Base-by-base conservation (phyloP, 2,888 invertebrate genomes). In the Dexiosoma caninum region DNA sequence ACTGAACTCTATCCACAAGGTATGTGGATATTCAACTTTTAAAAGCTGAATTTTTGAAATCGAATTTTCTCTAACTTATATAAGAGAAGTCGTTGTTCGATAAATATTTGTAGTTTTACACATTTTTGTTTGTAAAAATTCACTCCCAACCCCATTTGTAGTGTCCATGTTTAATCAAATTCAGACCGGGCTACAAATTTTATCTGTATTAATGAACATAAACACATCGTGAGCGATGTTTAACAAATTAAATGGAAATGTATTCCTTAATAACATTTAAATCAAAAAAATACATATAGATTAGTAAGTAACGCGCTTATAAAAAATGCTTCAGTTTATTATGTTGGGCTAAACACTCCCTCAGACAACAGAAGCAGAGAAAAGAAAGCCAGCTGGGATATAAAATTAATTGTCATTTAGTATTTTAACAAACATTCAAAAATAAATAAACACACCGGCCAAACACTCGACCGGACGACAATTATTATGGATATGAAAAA, bases 381-480 rank as follows among this genome's bases (percentile, higher is more conserved):
- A 72, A 35, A 55, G 62, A 71, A 71, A 49, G 46, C 57, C 59
- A 49, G 46, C 57, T 46, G 37, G 21, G 16, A 9, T n/a, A 42
- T 27, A 37, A 2, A 44, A 6, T 32, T 44, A 40, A 16, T 32
- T 30, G 32, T 27, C 23, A 35, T n/a, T n/a, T n/a, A n/a, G n/a
- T 8, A 69, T 19, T 32, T 4, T 42, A 9, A 53, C 10, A 67
- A 21, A 16, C 16, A 30, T 27, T 30, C 9, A 32, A 2, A 53
- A 40, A 40, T 0, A 19, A 27, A 49, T 0, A 19, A 37, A 59
- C 40, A 19, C 42, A 46, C 44, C 21, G 21, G 5, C 55, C 6
- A 6, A 27, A 3, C 27, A 27, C 4, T 27, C 6, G 27, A 27
- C n/a, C 46, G 27, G 14, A 21, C n/a, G 35, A 40, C 27, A 51